phyloP scores from a whole-genome alignment of 2,888 invertebrate genomes.

The Ophion ellenae region DNA sequence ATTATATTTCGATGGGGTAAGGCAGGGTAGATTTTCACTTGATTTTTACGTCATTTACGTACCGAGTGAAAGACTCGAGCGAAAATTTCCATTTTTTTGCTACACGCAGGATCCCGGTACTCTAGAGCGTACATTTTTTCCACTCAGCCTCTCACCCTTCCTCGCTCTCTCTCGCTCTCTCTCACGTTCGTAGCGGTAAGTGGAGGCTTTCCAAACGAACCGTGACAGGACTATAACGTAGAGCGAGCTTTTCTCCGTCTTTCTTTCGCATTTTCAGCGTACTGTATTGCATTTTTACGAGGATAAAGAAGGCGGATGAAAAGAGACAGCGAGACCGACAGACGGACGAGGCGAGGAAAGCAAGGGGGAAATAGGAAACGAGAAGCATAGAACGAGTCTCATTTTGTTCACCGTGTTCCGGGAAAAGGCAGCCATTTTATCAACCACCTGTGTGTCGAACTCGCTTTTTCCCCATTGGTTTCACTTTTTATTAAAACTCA shows the following conservation, averaged over 20 bases:
- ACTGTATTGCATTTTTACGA: conserved; percentile 21
- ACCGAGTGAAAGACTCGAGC: background rate
- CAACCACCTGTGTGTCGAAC: conserved; percentile 19
- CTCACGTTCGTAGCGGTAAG: conserved; percentile 4
- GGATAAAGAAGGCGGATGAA: background rate
- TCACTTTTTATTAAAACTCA: conserved; percentile 23
- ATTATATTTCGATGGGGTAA: background rate
- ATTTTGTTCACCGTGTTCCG: background rate
- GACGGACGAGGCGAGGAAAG: background rate
- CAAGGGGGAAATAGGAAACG: background rate
- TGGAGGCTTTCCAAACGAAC: conserved; percentile 5
- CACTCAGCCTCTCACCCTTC: conserved; percentile 35
- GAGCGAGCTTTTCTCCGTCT: background rate
- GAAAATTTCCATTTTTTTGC: background rate
- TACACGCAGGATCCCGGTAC: conserved; percentile 33
- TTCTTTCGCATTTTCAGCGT: background rate
- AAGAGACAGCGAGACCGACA: background rate
- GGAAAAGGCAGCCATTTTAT: conserved; percentile 37
- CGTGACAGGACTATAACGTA: background rate
- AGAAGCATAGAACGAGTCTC: background rate
- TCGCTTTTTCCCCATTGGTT: conserved; percentile 41
- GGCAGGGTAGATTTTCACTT: background rate
- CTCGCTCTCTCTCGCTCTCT: background rate
- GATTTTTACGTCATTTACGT: background rate
- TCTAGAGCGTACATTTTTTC: conserved; percentile 55